phyloP scores from a whole-genome alignment of 2,888 invertebrate species.

The Cephus nigrinus region DNA sequence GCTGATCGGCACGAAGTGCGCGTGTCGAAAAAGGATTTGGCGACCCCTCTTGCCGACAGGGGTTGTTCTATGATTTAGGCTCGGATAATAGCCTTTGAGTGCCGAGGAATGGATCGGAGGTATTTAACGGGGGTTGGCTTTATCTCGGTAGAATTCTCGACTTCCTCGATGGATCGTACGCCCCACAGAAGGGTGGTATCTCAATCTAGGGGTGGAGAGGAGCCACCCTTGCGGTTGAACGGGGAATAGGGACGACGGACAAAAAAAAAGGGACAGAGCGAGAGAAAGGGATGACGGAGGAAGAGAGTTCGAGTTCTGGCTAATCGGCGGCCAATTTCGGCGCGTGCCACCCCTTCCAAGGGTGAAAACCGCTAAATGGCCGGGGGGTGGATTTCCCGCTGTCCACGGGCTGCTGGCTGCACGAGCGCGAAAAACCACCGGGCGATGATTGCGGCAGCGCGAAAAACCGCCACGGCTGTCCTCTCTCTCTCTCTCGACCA shows the following conservation, averaged over 20 bases:
- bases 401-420: constrained; percentile 20
- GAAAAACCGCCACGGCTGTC: constrained; percentile 47
- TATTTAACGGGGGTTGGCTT: background rate
- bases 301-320: constrained; percentile 13
- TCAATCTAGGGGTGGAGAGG: background rate
- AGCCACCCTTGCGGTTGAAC: background rate
- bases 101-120: background rate
- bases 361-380: background rate
- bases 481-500: constrained; percentile 1
- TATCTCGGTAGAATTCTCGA: background rate
- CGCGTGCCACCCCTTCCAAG: constrained; percentile 43
- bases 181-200: background rate
- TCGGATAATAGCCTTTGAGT: background rate
- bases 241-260: background rate
- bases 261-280: background rate
- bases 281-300: background rate
- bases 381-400: constrained; percentile 28
- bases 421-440: constrained; percentile 48
- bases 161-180: background rate
- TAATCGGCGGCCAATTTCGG: constrained; percentile 53
- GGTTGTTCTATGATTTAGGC: background rate
- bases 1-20: constrained; percentile 23
- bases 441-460: constrained; percentile 43
- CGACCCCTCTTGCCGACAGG: background rate
- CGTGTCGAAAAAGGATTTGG: constrained; percentile 32